Evolutionary conservation across 2,797 vertebrate genomes (phyloP).

Genomic region (Chanos chanos): DNA sequence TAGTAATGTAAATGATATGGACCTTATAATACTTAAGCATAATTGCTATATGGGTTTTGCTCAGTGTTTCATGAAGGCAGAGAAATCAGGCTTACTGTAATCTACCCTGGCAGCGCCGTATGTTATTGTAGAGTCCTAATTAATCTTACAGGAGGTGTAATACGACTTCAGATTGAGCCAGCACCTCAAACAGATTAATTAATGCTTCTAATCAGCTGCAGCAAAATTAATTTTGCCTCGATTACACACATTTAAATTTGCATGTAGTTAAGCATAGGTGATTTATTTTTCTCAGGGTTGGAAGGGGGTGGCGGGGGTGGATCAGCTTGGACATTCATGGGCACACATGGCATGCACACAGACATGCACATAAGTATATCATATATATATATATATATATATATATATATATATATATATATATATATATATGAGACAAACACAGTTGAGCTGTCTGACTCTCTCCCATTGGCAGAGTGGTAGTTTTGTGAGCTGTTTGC

Average conservation of each 20-base stretch:
- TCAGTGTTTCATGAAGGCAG: slow-evolving; percentile 82
- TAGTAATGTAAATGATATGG: slow-evolving; percentile 53
- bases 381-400: neutral
- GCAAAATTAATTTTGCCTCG: slow-evolving; percentile 94
- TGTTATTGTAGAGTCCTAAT: slow-evolving; percentile 94
- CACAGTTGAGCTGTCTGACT: slow-evolving; percentile 9
- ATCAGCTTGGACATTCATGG: neutral
- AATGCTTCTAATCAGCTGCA: slow-evolving; percentile 92
- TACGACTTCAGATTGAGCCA: slow-evolving; percentile 91
- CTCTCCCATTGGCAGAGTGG: neutral
- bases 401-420: neutral
- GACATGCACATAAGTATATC: slow-evolving; percentile 6
- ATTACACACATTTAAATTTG: slow-evolving; percentile 91
- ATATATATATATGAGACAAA: slow-evolving; percentile 1
- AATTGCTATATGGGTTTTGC: slow-evolving; percentile 85
- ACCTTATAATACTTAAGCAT: slow-evolving; percentile 81
- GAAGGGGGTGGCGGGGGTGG: too few relatives aligned
- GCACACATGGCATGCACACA: neutral
- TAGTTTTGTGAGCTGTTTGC: slow-evolving; percentile 21
- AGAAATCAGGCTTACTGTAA: slow-evolving; percentile 78
- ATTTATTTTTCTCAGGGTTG: slow-evolving; percentile 70
- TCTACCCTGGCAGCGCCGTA: slow-evolving; percentile 87
- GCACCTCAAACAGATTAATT: slow-evolving; percentile 92
- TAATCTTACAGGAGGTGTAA: slow-evolving; percentile 95
- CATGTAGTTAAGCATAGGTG: slow-evolving; percentile 88